These are phyloP conservation scores for Rhagologus leucostigma DNA, from an alignment of 2,113 vertebrate genomes.

Conservation along the genomic window DNA sequence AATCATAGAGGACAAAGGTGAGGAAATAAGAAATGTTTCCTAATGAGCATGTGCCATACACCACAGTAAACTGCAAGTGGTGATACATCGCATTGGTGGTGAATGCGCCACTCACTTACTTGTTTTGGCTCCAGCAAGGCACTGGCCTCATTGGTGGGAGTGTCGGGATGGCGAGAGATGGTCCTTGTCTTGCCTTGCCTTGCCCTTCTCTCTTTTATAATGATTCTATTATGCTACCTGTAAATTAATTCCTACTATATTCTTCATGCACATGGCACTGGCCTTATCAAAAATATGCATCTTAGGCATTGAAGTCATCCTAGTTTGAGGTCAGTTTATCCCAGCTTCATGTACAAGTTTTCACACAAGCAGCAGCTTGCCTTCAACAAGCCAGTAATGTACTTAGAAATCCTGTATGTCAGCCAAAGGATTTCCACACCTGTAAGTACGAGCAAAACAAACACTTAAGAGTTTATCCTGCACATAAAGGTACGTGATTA, in stretches of 20 bases:
- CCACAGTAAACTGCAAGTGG: background rate
- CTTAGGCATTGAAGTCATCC: background rate
- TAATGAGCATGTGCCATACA: background rate
- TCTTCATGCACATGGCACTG: too few species aligned
- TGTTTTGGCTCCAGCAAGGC: background rate
- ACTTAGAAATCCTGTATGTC: background rate
- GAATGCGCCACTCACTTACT: accelerated
- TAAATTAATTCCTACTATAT: background rate
- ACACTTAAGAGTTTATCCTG: background rate
- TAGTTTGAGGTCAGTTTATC: background rate
- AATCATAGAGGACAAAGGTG: background rate
- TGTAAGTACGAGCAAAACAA: background rate
- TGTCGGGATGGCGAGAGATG: background rate
- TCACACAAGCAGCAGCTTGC: background rate
- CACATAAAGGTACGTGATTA: background rate
- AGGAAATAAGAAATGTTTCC: background rate
- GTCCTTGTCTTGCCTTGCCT: background rate
- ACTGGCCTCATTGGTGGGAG: background rate
- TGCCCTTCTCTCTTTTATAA: background rate
- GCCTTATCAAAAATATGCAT: background rate
- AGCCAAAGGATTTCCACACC: background rate
- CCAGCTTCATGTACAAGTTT: background rate
- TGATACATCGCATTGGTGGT: accelerated
- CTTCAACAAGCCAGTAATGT: background rate
- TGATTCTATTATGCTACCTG: background rate